These are phyloP conservation scores for Toxotes jaculatrix DNA, from an alignment of 2,113 vertebrate species.

Conservation along the genomic window DNA sequence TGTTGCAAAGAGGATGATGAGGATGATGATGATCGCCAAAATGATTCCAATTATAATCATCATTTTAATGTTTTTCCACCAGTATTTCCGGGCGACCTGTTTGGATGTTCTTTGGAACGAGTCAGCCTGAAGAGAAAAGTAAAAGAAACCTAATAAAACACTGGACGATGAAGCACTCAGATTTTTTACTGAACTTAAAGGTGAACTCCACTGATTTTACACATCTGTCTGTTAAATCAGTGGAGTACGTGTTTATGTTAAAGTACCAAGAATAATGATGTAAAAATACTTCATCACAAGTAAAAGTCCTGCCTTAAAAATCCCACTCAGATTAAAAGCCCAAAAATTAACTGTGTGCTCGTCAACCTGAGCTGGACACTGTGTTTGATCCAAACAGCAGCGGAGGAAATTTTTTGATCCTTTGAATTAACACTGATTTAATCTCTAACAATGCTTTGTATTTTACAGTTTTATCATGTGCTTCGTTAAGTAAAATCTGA, in stretches of 20 bases:
- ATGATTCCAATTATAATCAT: conserved; percentile 84
- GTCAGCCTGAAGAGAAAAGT: conserved; percentile 82
- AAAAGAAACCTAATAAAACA: not conserved
- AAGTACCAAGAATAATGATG: no score
- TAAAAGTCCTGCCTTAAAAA: not conserved
- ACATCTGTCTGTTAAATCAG: not conserved
- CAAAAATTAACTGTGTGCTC: no score
- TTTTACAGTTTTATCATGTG: not conserved
- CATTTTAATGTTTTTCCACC: conserved; percentile 88
- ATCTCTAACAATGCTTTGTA: not conserved
- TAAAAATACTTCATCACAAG: not conserved
- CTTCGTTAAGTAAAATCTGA: no score
- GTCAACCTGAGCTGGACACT: no score
- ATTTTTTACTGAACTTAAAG: not conserved
- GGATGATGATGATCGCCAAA: conserved; percentile 79
- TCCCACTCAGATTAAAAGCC: not conserved
- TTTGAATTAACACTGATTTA: not conserved
- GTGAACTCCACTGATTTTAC: not conserved
- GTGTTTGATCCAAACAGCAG: no score
- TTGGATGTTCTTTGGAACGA: conserved; percentile 84
- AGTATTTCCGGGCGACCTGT: conserved; percentile 85
- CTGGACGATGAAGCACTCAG: not conserved
- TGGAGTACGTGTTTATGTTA: no score
- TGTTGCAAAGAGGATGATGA: conserved; percentile 87
- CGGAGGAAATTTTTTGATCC: no score